Evolutionary conservation across 2,888 invertebrate species (phyloP), one percentile per base, ranked within the genome.

Genomic region (Acleris emargana): DNA sequence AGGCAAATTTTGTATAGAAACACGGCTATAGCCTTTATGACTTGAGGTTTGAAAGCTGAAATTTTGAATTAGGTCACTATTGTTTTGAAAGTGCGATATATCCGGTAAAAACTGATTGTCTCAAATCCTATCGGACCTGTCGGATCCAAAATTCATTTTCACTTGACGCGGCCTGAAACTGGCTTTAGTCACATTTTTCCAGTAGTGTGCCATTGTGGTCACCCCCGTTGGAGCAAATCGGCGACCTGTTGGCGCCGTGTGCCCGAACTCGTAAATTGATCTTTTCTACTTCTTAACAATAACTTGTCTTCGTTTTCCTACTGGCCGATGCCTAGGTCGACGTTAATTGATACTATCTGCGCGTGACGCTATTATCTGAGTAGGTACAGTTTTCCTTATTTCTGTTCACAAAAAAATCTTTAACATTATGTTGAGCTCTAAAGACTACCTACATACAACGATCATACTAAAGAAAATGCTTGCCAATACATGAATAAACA

Each of bases 211-310:
- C 80, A 81, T 76, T 73, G 77, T 79, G 75, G 82, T 79, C 83
- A 78, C 74, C 71, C 71, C 71, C 68, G 75, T 71, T 66, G 67
- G 78, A 81, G 85, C 83, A 83, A 88, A 89, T 88, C 86, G 89
- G 76, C 88, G 82, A 90, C 90, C 90, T 90, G 89, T 90, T 90
- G 89, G 86, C 66, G 78, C 81, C 80, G 83, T 83, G 81, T 81
- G 85, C 76, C 72, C 70, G 72, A 75, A 73, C 71, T 68, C 73
- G 84, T 76, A 87, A 85, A 88, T 87, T 80, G 84, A 83, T 85
- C 84, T 84, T 85, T 84, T 82, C 83, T 86, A 72, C 71, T 61
- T 52, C 61, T 52, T 52, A 38, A 49, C 60, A 57, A 58, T 60
- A 43, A 53, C 61, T 51, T 55, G 60, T 55, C 42, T 28, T 45